Conservation (phyloP, 2,113 vertebrate genomes). For the Glaucomys volans region DNA sequence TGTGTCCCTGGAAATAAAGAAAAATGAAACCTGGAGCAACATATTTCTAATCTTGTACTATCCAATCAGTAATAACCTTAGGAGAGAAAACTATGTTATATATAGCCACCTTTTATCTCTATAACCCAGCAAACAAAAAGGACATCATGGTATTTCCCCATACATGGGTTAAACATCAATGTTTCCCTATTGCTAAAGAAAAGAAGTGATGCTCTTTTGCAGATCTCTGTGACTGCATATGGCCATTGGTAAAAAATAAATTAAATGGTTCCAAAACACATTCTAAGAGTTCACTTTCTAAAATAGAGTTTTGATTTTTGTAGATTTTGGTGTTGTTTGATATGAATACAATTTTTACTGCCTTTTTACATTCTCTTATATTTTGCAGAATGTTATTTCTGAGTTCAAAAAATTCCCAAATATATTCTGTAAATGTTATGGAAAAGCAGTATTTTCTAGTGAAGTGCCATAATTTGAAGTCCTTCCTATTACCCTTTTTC, state of each 20-base stretch:
- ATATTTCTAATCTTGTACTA: neutral
- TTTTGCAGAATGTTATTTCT: conserved; percentile 45
- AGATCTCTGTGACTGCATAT: neutral
- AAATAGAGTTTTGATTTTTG: neutral
- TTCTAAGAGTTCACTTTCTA: neutral
- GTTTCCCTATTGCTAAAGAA: neutral
- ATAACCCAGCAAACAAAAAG: neutral
- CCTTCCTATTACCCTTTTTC: neutral
- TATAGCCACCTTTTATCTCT: neutral
- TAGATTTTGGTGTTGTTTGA: neutral
- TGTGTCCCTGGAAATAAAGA: neutral
- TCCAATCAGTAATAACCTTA: neutral
- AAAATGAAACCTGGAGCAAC: neutral
- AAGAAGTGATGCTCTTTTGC: neutral
- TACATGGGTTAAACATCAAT: neutral
- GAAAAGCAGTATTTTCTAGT: neutral
- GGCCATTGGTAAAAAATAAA: neutral
- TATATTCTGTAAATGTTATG: conserved; percentile 30
- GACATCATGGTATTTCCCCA: neutral
- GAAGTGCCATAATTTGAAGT: neutral
- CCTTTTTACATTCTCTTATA: conserved; percentile 7
- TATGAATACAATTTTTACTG: neutral
- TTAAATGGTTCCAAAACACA: neutral
- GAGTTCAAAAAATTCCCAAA: conserved; percentile 20
- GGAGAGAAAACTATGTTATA: neutral